A percentile compares a stretch with the other conserved stretches of the same genome.
phyloP scores from a whole-genome alignment of 2,113 vertebrate species.

The Gallinago media region DNA sequence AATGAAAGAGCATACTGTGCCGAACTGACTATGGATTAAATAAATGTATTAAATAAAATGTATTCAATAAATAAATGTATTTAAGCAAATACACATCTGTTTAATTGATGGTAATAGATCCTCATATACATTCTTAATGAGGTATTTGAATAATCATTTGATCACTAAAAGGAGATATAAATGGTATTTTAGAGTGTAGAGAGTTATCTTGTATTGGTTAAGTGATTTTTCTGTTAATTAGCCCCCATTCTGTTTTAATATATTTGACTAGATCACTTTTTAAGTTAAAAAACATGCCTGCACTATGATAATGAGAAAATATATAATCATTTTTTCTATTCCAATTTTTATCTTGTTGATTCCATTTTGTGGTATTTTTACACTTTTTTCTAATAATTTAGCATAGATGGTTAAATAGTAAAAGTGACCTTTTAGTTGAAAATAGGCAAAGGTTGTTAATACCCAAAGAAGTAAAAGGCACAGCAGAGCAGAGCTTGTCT shows the following conservation, averaged over 20 bases:
- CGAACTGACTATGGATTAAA: neutral
- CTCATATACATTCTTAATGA: constrained; percentile 76
- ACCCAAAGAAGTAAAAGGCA: neutral
- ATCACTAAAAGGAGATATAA: neutral
- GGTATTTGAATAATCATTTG: constrained; percentile 63
- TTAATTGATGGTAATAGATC: neutral
- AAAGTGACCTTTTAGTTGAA: neutral
- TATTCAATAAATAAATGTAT: neutral
- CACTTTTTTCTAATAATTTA: neutral
- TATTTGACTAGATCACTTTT: neutral
- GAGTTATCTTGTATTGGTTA: neutral
- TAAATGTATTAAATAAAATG: neutral
- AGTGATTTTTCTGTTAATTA: neutral
- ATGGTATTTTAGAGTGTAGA: neutral
- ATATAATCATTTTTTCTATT: neutral
- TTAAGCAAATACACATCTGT: neutral
- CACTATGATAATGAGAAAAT: neutral
- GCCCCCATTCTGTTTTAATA: neutral
- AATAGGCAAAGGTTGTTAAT: neutral
- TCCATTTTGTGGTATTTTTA: neutral
- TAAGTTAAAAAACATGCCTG: neutral
- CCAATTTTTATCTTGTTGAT: neutral
- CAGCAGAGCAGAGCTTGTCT: neutral
- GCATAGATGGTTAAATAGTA: neutral
- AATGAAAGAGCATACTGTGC: neutral